Conservation (phyloP, 2,888 invertebrate genomes). For the Agrenia bidenticulata region DNA sequence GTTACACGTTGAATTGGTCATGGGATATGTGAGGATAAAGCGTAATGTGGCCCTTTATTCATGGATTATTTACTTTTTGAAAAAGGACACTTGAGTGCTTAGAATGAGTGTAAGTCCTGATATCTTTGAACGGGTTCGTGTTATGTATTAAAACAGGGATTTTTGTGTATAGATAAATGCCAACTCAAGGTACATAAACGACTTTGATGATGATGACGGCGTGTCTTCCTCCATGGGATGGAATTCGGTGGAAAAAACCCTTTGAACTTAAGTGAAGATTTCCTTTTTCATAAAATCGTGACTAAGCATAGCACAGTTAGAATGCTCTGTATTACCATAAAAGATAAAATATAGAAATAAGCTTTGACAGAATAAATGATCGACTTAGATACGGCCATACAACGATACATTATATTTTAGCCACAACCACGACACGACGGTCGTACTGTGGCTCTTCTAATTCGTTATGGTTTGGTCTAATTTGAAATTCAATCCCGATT, state of each 20-base stretch:
- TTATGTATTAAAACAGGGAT: too few species aligned
- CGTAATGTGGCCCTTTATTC: conserved; percentile 21
- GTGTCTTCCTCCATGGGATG: background rate
- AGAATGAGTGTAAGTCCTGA: background rate
- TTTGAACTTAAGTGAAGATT: conserved; percentile 17
- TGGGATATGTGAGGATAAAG: conserved; percentile 8
- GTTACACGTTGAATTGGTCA: conserved; percentile 15
- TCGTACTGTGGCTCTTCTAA: conserved; percentile 1
- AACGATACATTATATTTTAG: background rate
- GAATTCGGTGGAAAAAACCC: conserved; percentile 16
- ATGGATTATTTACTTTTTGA: conserved; percentile 21
- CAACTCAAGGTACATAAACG: too few species aligned
- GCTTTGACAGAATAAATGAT: conserved; percentile 18
- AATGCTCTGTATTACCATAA: background rate
- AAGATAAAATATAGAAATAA: conserved; percentile 3
- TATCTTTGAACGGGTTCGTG: too few species aligned
- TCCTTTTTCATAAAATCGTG: conserved; percentile 24
- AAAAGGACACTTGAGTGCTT: conserved; percentile 1
- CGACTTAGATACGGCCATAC: conserved; percentile 14
- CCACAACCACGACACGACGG: background rate
- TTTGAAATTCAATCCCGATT: conserved; percentile 16
- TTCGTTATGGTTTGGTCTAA: conserved; percentile 19
- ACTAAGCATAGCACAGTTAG: conserved; percentile 11
- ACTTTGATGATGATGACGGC: background rate
- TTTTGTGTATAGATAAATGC: too few species aligned